These are phyloP conservation scores for Tupiocoris notatus DNA, from an alignment of 2,888 invertebrate species.

Conservation along the genomic window DNA sequence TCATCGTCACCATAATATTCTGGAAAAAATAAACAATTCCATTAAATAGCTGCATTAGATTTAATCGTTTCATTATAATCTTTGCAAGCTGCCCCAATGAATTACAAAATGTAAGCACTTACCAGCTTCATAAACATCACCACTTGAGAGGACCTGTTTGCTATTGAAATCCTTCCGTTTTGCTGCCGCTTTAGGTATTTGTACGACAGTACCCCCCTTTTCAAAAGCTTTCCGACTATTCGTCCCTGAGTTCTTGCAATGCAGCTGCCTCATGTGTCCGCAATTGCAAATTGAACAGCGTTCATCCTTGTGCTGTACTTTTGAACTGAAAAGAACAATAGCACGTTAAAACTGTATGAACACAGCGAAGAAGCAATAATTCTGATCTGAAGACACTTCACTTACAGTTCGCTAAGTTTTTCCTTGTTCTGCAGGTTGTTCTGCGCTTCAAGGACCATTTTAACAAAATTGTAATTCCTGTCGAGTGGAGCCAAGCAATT, in stretches of 20 bases:
- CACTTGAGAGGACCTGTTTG: not conserved
- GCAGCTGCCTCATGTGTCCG: conserved; percentile 16
- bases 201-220: conserved; percentile 17
- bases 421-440: conserved; percentile 35
- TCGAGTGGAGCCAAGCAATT: conserved; percentile 43
- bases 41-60: too few species aligned
- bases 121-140: too few species aligned
- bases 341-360: not conserved
- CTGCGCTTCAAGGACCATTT: conserved; percentile 45
- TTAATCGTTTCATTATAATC: too few species aligned
- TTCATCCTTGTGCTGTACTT: not conserved
- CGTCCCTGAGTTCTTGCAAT: not conserved
- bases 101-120: too few species aligned
- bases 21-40: not conserved
- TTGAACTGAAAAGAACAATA: not conserved
- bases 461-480: conserved; percentile 45
- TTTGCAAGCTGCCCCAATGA: too few species aligned
- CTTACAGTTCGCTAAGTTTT: conserved; percentile 5
- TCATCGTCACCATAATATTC: conserved; percentile 35
- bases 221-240: not conserved
- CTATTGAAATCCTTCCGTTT: not conserved
- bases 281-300: conserved; percentile 17
- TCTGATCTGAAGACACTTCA: not conserved
- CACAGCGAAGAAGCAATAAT: not conserved
- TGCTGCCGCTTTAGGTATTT: conserved; percentile 10